phyloP scores from a whole-genome alignment of 2,113 vertebrate genomes.

The Chrysochloris asiatica region DNA sequence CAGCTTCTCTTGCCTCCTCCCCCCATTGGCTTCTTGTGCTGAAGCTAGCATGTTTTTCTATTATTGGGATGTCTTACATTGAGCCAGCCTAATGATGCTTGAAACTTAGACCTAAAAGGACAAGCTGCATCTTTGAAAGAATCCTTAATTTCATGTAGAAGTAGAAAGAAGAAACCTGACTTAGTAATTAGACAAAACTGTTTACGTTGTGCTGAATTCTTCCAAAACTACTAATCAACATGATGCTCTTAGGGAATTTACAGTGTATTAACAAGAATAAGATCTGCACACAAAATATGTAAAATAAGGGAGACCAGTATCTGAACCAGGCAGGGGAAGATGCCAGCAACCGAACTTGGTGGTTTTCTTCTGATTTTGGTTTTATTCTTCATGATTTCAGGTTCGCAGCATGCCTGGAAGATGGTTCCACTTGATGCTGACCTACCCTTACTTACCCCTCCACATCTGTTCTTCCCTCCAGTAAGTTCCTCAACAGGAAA shows the following conservation, averaged over 20 bases:
- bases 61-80: background rate
- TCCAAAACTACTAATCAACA: background rate
- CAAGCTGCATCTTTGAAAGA: background rate
- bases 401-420: background rate
- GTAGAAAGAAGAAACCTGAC: background rate
- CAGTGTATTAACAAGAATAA: background rate
- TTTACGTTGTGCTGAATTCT: background rate
- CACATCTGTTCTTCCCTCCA: background rate
- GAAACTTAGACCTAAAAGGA: background rate
- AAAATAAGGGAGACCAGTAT: background rate
- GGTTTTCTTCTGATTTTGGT: background rate
- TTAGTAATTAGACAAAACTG: background rate
- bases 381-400: background rate
- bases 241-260: background rate
- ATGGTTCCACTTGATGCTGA: background rate
- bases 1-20: background rate
- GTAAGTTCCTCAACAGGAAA: background rate
- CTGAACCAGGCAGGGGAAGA: background rate
- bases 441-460: accelerated
- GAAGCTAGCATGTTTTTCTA: background rate
- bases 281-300: too few relatives aligned
- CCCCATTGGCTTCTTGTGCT: background rate
- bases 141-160: background rate
- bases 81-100: background rate
- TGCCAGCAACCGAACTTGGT: background rate